Evolutionary conservation across 2,888 invertebrate species (phyloP).

Genomic region (Dasysyrphus albostriatus): DNA sequence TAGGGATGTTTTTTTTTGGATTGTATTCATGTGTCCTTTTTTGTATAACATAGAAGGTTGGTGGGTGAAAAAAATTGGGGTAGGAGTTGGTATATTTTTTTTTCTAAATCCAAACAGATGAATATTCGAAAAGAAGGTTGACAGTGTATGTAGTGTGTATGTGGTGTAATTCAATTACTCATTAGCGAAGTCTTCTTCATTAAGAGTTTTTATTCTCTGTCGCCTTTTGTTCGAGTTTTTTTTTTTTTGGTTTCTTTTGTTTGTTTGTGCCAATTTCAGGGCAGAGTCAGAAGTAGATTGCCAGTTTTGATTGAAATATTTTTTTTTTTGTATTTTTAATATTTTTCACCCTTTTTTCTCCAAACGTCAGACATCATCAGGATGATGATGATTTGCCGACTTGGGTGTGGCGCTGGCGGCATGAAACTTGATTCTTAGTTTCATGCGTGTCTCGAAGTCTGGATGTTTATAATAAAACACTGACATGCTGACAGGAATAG

Average conservation of each 20-base stretch:
- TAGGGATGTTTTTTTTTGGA: conserved; percentile 1
- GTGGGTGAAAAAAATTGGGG: conserved; percentile 5
- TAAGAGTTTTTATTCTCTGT: conserved; percentile 29
- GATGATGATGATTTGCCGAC: conserved; percentile 19
- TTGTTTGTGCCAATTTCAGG: conserved; percentile 25
- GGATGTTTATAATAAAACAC: conserved; percentile 24
- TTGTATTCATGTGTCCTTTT: background rate
- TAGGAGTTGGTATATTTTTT: conserved; percentile 5
- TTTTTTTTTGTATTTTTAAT: conserved; percentile 39
- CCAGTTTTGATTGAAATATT: conserved; percentile 68
- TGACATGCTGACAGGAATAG: conserved; percentile 68
- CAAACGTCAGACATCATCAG: conserved; percentile 3
- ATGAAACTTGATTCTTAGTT: conserved; percentile 45
- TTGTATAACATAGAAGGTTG: background rate
- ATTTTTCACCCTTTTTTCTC: conserved; percentile 52
- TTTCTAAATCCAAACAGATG: conserved; percentile 16
- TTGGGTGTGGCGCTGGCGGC: conserved; percentile 15
- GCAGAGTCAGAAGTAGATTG: conserved; percentile 7
- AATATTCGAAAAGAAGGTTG: conserved; percentile 33
- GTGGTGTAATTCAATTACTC: conserved; percentile 71
- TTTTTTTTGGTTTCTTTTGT: background rate
- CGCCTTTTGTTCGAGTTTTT: conserved; percentile 8
- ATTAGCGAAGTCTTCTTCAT: conserved; percentile 61
- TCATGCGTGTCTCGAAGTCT: conserved; percentile 63
- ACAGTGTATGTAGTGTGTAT: conserved; percentile 19